phyloP scores from a whole-genome alignment of 2,113 vertebrate species.

The Eulemur rufifrons region DNA sequence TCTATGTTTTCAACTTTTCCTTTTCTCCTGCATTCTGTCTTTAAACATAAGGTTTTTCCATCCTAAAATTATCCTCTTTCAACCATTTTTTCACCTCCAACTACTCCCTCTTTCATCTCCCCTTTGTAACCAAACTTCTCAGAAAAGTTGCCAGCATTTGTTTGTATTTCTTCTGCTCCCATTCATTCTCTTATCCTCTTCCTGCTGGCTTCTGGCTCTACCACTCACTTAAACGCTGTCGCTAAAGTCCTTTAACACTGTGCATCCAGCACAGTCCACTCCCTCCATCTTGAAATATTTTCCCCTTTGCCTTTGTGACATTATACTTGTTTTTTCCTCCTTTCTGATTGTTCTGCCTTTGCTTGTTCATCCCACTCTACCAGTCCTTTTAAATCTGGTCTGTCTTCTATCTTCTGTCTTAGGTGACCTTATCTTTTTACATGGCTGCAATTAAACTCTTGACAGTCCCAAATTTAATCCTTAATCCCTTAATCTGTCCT shows the following conservation, averaged over 20 bases:
- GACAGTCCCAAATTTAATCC: background rate
- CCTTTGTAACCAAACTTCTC: conserved; percentile 3
- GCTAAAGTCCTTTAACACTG: background rate
- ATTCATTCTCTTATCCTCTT: background rate
- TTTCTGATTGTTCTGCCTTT: background rate
- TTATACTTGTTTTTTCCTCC: background rate
- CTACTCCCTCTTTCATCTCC: background rate
- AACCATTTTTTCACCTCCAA: background rate
- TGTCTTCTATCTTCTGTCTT: background rate
- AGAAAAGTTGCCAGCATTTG: background rate
- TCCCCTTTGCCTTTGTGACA: conserved; percentile 17
- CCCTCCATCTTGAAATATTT: conserved; percentile 34
- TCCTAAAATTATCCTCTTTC: background rate
- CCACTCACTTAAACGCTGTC: background rate
- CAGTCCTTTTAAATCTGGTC: background rate
- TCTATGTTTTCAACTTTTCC: conserved; percentile 14
- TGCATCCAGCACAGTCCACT: background rate
- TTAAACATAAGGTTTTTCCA: conserved; percentile 25
- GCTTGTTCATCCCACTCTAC: background rate
- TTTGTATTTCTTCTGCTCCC: background rate
- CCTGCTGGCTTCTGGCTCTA: background rate
- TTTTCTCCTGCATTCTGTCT: conserved; percentile 38
- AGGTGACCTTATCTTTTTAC: background rate
- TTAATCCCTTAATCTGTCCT: background rate
- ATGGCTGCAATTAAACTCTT: conserved; percentile 3